Base-by-base conservation (phyloP, 2,113 vertebrate species). In the Sceloporus undulatus region DNA sequence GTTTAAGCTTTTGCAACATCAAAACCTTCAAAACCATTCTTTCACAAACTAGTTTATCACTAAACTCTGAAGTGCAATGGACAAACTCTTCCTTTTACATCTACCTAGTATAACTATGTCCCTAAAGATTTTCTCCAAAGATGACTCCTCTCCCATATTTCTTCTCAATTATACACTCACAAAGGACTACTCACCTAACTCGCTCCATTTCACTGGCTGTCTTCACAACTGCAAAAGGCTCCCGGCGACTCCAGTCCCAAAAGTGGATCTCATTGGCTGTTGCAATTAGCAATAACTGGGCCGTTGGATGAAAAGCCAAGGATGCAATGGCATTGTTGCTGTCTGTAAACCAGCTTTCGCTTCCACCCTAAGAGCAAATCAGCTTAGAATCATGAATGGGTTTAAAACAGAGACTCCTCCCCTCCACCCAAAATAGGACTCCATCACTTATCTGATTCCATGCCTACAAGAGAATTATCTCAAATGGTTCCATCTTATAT, bases 261-360 rank as follows among this genome's bases (percentile, higher is more conserved):
- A 99, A 99, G 89, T 99, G 99, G 18, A 99, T 98, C 96, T 99
- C 99, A 2, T 99, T 99, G 95, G 98, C 98, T 88, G 99, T 99
- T 91, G 99, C 99, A 71, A 99, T 99, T 42, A 99, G 96, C n/a
- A 99, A 96, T 13, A 99, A 98, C 95, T 99, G 99, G 94, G 98
- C 98, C 0, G 98, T 99, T 27, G 99, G 99, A 94, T 99, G 99
- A 94, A 99, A 99, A 94, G 99, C 98, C 95, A 99, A 94, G 0
- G 99, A 99, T 0, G 99, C 99, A n/a, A 99, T 99, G 90, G 99
- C 99, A 38, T 98, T 98, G 89, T 99, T 99, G 95, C 98, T 99
- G 80, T 99, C 98, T 0, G 99, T 99, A 87, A 99, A 99, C 99
- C 99, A 99, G 94, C 98, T 99, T 95, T 99, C 99, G 76, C 99